Base-by-base conservation (phyloP, 2,797 vertebrate species). In the Falco biarmicus region DNA sequence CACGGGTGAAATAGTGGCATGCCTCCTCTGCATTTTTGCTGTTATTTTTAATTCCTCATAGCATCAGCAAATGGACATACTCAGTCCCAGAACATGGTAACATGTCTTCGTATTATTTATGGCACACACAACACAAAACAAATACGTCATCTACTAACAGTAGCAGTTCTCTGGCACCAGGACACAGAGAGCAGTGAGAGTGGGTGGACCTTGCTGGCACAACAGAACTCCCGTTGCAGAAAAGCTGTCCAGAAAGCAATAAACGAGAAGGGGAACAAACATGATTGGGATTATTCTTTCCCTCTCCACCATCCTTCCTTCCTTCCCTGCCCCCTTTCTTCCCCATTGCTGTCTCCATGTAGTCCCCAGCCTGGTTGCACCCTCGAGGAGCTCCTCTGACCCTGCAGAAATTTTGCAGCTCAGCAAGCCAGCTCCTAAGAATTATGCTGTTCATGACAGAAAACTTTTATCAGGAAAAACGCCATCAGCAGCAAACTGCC, bases 81-180 rank as follows among this genome's bases (percentile, higher is more conserved):
- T 53, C 32, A 18, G 37, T 61, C 59, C 39, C 43, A 70, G 63
- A 65, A 68, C 21, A 66, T 0, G 6, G 16, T 69, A 76, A 68
- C 4, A 3, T 43, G 29, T 73, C 50, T 90, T 63, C 5, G 0
- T 93, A 39, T 70, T 89, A 64, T 93, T 96, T 89, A 89, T 64
- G 45, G 74, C 11, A 64, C 66, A n/a, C 39, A 73, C 21, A 45
- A 9, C 51, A 31, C 50, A 88, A 93, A 92, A 78, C 59, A 81
- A 79, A 68, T 81, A 50, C 2, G 2, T 83, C 26, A 51, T 64
- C 86, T 88, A 20, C 53, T 81, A 74, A 77, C 25, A 37, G 29
- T 81, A 89, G 73, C 48, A 64, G 43, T 90, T 94, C 66, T 83
- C 64, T 91, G 92, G 66, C 48, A 68, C 89, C 80, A 43, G 48